Base-by-base conservation (phyloP, 2,113 vertebrate genomes). In the Chascanopsetta lugubris region DNA sequence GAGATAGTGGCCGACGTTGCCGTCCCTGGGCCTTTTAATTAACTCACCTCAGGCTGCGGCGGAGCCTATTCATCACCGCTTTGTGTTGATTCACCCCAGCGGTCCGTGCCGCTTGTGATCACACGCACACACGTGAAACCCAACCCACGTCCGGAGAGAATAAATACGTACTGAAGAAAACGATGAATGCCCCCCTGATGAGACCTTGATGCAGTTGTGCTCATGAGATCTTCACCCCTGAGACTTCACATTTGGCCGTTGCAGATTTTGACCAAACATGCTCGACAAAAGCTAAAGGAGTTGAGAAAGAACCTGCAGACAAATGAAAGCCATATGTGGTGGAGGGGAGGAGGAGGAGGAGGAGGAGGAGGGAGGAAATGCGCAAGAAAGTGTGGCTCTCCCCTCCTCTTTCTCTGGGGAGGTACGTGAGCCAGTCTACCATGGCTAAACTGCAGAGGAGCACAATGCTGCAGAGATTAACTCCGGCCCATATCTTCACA, bases 401-500 rank as follows among this genome's bases (percentile, higher is more conserved):
- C 21, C 38, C 55, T 69, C 64, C n/a, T 61, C 70, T 64, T 71
- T 60, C 80, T 80, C 69, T 12, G 3, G 58, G 63, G 85, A 78
- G 64, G 30, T 82, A 85, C 80, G 69, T 84, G 82, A 90, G 80
- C 62, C 84, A 89, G 82, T 85, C 79, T 81, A 88, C 77, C 87
- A 75, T 89, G 71, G 61, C 84, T 88, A 84, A 88, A 88, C 89
- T 88, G 88, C 87, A 85, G 89, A 58, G 77, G 77, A 77, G 80
- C 84, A 88, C 81, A 84, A 82, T 89, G 59, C 84, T 87, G 83
- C 85, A 89, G 87, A 88, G 84, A 90, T 85, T 82, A 90, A 83
- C 79, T 79, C 72, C 10, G 22, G 75, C 72, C 56, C 61, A 22
- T 81, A 83, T 89, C 85, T 80, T 61, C 51, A 81, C 42, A 79